Percentiles rank a stretch among this genome's conserved stretches.
Conservation (phyloP, 2,888 invertebrate species). For the Biston betularia region DNA sequence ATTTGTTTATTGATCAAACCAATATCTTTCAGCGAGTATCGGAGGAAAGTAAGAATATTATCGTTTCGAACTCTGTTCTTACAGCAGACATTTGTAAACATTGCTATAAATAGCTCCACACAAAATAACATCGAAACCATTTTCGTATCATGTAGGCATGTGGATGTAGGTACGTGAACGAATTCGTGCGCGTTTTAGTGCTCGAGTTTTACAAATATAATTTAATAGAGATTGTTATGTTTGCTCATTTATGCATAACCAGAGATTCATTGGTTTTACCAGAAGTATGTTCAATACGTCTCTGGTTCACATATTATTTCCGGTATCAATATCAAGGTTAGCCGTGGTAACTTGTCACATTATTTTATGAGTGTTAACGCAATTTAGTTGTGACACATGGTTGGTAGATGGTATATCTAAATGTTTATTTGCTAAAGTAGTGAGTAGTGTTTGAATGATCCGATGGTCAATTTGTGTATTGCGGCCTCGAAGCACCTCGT, state of each 20-base stretch:
- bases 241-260: not conserved
- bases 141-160: slow-evolving; percentile 42
- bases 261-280: not conserved
- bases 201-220: not conserved
- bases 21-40: not conserved
- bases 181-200: not conserved
- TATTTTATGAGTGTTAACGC: not conserved
- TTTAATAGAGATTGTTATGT: not conserved
- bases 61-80: slow-evolving; percentile 47
- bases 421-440: not conserved
- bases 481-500: slow-evolving; percentile 58
- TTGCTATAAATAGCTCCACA: slow-evolving; percentile 63
- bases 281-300: not conserved
- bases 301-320: not conserved
- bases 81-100: slow-evolving; percentile 60
- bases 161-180: slow-evolving; percentile 1
- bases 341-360: not conserved
- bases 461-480: slow-evolving; percentile 57
- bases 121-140: slow-evolving; percentile 58
- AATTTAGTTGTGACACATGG: too few species aligned
- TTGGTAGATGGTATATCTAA: not conserved
- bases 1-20: slow-evolving; percentile 1
- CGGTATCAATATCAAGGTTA: not conserved
- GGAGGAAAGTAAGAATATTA: slow-evolving; percentile 45
- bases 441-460: slow-evolving; percentile 30